Conservation (phyloP, 2,113 vertebrate species). For the Phylloscopus trochilus region DNA sequence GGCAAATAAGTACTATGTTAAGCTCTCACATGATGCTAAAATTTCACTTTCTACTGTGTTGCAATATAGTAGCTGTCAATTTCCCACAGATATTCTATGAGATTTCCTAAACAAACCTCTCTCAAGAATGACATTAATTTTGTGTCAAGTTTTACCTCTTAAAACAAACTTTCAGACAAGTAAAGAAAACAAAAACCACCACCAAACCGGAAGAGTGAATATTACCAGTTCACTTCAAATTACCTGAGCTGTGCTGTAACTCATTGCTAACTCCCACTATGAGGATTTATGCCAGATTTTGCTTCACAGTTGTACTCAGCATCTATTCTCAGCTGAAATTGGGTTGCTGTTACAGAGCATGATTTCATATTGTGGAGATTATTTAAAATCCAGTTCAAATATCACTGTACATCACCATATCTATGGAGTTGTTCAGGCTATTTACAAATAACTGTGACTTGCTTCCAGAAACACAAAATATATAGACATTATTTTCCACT, state of each 20-base stretch:
- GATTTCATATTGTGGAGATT: background rate
- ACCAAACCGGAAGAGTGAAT: background rate
- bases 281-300: background rate
- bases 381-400: background rate
- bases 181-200: accelerated
- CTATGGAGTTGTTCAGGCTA: background rate
- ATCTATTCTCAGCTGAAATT: background rate
- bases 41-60: background rate
- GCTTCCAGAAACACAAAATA: background rate
- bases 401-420: background rate
- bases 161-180: background rate
- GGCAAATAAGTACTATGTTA: background rate
- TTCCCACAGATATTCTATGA: background rate
- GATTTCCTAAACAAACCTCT: background rate
- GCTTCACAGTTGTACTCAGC: background rate
- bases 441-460: background rate
- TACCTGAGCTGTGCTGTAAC: background rate
- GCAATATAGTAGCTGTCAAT: background rate
- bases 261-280: background rate
- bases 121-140: background rate
- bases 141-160: background rate
- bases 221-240: background rate
- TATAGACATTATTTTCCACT: background rate
- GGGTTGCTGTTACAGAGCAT: background rate
- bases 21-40: background rate